Percentiles rank a stretch among this genome's conserved stretches.
Evolutionary conservation across 2,888 invertebrate species (phyloP).

Genomic region (Onthophagus sagittarius): DNA sequence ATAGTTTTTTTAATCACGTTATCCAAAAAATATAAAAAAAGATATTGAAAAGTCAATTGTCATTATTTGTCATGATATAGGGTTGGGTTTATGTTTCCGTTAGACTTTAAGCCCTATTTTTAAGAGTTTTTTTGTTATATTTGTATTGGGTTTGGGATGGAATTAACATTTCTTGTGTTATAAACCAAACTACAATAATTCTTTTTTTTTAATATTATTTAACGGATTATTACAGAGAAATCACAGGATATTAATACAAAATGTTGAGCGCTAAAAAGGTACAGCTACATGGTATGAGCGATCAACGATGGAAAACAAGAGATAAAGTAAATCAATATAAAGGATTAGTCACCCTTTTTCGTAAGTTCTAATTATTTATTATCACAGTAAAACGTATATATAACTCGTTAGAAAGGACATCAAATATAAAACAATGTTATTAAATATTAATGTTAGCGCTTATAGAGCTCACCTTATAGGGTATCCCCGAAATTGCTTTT

Average conservation of each 20-base stretch:
- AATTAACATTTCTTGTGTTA: background rate
- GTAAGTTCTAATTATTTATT: slow-evolving; percentile 45
- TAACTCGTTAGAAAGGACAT: no score
- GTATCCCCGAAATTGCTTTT: no score
- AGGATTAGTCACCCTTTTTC: slow-evolving; percentile 61
- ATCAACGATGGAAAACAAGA: slow-evolving; percentile 61
- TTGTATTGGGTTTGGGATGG: background rate
- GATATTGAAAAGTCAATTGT: background rate
- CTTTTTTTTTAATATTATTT: background rate
- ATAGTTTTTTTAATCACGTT: no score
- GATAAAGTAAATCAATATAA: slow-evolving; percentile 66
- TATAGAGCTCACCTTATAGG: no score
- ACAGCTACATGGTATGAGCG: slow-evolving; percentile 60
- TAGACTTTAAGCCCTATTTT: background rate
- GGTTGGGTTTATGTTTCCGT: background rate
- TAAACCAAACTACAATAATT: background rate
- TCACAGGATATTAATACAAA: slow-evolving; percentile 26
- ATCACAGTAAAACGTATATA: no score
- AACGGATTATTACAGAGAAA: background rate
- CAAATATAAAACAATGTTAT: no score
- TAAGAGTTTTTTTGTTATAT: background rate
- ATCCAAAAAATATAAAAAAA: no score
- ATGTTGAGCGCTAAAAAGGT: slow-evolving; percentile 59
- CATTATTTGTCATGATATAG: background rate
- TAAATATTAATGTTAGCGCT: no score